Evolutionary conservation across 2,113 vertebrate species (phyloP).

Genomic region (Gallinago media): DNA sequence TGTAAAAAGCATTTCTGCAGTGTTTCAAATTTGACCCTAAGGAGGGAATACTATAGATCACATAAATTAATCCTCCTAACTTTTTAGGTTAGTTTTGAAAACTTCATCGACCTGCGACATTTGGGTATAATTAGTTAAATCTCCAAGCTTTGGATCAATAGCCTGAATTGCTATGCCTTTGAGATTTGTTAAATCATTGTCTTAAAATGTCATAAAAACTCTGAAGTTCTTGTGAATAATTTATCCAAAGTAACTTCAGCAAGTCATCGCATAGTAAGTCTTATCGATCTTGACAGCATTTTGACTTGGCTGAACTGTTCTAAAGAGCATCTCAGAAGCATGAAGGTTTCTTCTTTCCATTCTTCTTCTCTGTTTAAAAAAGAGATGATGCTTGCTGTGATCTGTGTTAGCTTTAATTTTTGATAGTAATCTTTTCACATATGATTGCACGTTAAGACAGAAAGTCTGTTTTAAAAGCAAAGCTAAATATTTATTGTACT

Average conservation of each 20-base stretch:
- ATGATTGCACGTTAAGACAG: not conserved
- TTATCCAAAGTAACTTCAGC: conserved; percentile 9
- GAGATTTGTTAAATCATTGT: not conserved
- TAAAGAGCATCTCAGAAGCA: not conserved
- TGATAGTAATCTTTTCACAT: not conserved
- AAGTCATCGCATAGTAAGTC: not conserved
- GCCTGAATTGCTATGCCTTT: not conserved
- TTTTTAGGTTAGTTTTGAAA: conserved; percentile 21
- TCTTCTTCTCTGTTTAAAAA: not conserved
- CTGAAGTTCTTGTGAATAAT: conserved; percentile 6
- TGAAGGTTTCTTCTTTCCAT: not conserved
- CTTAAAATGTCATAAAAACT: not conserved
- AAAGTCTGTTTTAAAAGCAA: not conserved
- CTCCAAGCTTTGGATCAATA: not conserved
- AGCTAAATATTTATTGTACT: not conserved
- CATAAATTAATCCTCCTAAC: not conserved
- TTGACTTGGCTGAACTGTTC: not conserved
- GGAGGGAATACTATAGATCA: not conserved
- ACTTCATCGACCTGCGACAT: not conserved
- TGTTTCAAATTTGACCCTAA: not conserved
- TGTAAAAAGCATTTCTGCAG: not conserved
- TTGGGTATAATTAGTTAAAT: not conserved
- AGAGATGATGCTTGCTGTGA: not conserved
- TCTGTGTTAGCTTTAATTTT: not conserved
- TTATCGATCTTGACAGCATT: not conserved